Conservation (phyloP, 1,140 invertebrate genomes). For the Acyrthosiphon pisum region DNA sequence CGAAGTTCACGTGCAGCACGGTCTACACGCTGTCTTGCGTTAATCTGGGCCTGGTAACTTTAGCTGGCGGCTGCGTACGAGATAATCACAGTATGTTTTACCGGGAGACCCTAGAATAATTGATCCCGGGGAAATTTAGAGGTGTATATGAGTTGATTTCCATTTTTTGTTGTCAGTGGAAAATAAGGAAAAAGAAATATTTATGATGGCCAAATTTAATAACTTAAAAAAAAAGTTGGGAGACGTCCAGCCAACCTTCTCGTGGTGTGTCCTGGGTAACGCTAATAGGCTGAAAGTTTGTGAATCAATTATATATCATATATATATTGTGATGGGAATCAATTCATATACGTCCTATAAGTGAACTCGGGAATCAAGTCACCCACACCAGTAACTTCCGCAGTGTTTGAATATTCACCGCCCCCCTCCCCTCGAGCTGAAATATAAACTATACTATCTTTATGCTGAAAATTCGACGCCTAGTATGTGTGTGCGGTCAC, state of each 20-base stretch:
- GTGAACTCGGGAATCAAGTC: neutral
- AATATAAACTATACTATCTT: neutral
- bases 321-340: neutral
- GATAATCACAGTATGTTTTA: neutral
- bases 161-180: neutral
- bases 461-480: too few relatives aligned
- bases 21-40: neutral
- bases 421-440: too few relatives aligned
- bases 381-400: neutral
- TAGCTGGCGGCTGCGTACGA: neutral
- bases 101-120: neutral
- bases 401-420: neutral
- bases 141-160: neutral
- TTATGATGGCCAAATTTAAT: neutral
- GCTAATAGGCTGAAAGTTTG: neutral
- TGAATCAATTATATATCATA: too few relatives aligned
- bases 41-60: neutral
- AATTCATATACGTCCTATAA: neutral
- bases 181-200: neutral
- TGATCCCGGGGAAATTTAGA: neutral
- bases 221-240: neutral
- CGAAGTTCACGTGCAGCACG: accelerated
- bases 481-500: too few relatives aligned
- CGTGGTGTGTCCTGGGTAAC: neutral
- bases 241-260: neutral